Evolutionary conservation across 1,140 invertebrate species (phyloP).

Genomic region (Drosophila quadrilineata): DNA sequence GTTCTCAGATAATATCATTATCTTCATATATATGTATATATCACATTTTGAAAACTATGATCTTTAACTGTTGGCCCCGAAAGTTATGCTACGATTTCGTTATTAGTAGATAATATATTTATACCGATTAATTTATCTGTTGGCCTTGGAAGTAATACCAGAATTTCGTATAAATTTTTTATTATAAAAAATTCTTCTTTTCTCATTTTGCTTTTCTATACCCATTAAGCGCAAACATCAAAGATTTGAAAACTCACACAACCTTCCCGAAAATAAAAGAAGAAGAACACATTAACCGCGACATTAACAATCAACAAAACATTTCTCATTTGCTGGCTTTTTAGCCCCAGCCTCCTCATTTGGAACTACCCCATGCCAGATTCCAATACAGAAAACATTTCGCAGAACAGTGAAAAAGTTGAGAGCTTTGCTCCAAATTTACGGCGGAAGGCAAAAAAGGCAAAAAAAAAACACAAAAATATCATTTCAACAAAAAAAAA

Average conservation of each 20-base stretch:
- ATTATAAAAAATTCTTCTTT: too few species aligned
- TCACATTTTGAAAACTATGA: too few species aligned
- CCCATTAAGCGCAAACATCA: not conserved
- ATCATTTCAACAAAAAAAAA: slow-evolving; percentile 23
- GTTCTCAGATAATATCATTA: too few species aligned
- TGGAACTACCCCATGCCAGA: slow-evolving; percentile 13
- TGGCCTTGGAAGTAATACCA: too few species aligned
- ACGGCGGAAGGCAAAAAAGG: too few species aligned
- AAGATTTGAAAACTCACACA: slow-evolving; percentile 3
- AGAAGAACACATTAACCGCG: slow-evolving; percentile 46
- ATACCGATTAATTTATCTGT: too few species aligned
- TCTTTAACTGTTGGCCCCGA: too few species aligned
- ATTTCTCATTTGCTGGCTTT: slow-evolving; percentile 30
- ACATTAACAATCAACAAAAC: slow-evolving; percentile 68
- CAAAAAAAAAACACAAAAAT: slow-evolving; percentile 30
- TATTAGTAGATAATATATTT: too few species aligned
- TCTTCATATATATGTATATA: too few species aligned
- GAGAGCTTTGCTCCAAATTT: slow-evolving; percentile 71
- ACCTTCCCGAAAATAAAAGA: slow-evolving; percentile 5
- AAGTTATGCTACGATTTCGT: too few species aligned
- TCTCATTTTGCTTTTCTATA: too few species aligned
- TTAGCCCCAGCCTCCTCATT: slow-evolving; percentile 16
- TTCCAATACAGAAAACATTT: not conserved
- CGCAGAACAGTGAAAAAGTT: slow-evolving; percentile 34
- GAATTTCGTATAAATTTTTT: too few species aligned